Conservation (phyloP, 2,888 invertebrate species). For the Metacarcinus magister region DNA sequence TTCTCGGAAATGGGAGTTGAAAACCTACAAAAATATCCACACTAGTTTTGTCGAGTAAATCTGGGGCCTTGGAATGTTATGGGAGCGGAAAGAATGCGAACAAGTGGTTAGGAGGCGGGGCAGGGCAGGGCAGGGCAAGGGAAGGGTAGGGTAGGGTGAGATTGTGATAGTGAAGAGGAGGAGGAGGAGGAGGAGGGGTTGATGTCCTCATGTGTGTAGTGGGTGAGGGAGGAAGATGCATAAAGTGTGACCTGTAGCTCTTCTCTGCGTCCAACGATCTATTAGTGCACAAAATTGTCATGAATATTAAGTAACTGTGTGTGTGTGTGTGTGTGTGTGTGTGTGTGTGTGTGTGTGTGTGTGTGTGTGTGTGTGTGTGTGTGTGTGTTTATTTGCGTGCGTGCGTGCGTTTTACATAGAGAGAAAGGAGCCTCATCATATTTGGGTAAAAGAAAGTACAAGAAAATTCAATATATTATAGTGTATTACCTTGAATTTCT, state of each 20-base stretch:
- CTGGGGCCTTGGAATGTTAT: background rate
- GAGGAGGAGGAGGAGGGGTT: background rate
- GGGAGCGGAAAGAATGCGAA: conserved; percentile 7
- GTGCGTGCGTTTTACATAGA: background rate
- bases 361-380: background rate
- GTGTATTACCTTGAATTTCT: too few species aligned
- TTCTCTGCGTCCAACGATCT: background rate
- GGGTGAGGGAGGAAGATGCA: background rate
- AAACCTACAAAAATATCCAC: background rate
- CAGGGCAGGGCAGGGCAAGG: background rate
- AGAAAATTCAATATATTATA: too few species aligned
- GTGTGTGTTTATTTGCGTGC: background rate
- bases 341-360: conserved; percentile 26
- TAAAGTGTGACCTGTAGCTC: background rate
- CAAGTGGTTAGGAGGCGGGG: background rate
- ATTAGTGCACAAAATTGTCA: background rate
- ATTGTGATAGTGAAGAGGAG: background rate
- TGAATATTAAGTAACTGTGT: conserved; percentile 15
- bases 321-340: background rate
- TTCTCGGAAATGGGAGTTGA: background rate
- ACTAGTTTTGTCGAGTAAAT: background rate
- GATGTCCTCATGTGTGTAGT: background rate
- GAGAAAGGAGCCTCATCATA: too few species aligned
- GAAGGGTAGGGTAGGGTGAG: background rate
- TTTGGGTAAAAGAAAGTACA: too few species aligned